These are phyloP conservation scores for Datnioides undecimradiatus DNA, from an alignment of 2,113 vertebrate genomes.

Conservation along the genomic window DNA sequence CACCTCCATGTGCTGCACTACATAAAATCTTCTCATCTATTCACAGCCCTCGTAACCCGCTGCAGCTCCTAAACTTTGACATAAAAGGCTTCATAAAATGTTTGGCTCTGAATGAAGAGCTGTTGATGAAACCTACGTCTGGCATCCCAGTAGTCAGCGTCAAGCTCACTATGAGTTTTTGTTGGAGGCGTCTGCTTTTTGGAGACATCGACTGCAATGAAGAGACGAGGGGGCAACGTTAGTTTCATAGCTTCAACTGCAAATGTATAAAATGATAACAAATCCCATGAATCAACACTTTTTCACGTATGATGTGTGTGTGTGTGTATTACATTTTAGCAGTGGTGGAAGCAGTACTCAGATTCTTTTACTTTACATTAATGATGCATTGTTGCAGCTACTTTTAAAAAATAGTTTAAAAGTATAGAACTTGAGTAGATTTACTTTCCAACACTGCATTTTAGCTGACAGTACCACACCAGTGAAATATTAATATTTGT, in stretches of 20 bases:
- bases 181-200: constrained; percentile 21
- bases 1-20: not conserved
- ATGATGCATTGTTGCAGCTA: too few species aligned
- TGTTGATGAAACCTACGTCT: constrained; percentile 31
- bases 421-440: too few species aligned
- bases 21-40: not conserved
- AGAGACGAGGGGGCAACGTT: not conserved
- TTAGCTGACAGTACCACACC: too few species aligned
- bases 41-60: not conserved
- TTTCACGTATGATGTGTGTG: too few species aligned
- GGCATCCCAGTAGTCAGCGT: constrained; percentile 58
- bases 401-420: too few species aligned
- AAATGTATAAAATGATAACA: not conserved
- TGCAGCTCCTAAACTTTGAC: not conserved
- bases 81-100: not conserved
- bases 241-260: not conserved
- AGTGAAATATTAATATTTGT: too few species aligned
- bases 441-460: too few species aligned
- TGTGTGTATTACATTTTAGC: not conserved
- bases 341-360: not conserved
- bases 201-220: not conserved
- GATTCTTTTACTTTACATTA: too few species aligned
- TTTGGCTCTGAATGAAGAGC: not conserved
- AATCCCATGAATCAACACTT: not conserved
- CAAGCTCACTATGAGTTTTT: constrained; percentile 6